Evolutionary conservation across 2,113 vertebrate genomes (phyloP).

Genomic region (Coturnix japonica): DNA sequence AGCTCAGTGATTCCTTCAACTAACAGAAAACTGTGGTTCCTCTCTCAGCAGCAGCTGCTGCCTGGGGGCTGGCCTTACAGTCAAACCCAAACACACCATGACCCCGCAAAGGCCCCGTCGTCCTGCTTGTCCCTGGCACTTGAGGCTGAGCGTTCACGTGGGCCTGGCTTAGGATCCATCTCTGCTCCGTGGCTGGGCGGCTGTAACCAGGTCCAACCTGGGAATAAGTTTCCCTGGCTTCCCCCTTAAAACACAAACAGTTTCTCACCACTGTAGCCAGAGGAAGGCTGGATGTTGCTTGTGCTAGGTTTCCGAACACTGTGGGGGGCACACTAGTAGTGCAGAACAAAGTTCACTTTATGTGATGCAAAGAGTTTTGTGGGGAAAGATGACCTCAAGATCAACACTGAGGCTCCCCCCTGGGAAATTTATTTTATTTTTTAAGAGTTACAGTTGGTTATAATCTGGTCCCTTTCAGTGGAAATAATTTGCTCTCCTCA

Average conservation of each 20-base stretch:
- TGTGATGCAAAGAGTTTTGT: neutral
- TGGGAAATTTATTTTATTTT: neutral
- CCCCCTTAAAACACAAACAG: neutral
- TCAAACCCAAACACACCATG: neutral
- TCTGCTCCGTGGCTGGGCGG: neutral
- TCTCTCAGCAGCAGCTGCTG: neutral
- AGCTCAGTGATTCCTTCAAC: conserved; percentile 15
- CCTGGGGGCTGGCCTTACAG: fast-evolving
- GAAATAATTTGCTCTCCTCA: conserved; percentile 13
- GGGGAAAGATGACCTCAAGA: conserved; percentile 37
- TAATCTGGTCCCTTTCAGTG: conserved; percentile 16
- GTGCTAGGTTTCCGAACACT: conserved; percentile 33
- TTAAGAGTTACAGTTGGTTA: conserved; percentile 31
- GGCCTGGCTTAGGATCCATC: neutral
- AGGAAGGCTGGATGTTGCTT: conserved; percentile 24
- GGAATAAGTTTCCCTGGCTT: neutral
- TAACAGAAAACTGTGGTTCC: neutral
- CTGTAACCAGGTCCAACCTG: neutral
- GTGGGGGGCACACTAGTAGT: conserved; percentile 19
- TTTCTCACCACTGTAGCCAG: neutral
- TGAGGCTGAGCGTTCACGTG: fast-evolving
- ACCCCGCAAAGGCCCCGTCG: neutral
- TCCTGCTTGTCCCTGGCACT: fast-evolving
- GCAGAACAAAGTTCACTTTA: conserved; percentile 36
- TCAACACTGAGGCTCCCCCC: neutral